Evolutionary conservation across 2,113 vertebrate genomes (phyloP), one percentile per base, ranked within the genome.

Genomic region (Herpailurus yagouaroundi): DNA sequence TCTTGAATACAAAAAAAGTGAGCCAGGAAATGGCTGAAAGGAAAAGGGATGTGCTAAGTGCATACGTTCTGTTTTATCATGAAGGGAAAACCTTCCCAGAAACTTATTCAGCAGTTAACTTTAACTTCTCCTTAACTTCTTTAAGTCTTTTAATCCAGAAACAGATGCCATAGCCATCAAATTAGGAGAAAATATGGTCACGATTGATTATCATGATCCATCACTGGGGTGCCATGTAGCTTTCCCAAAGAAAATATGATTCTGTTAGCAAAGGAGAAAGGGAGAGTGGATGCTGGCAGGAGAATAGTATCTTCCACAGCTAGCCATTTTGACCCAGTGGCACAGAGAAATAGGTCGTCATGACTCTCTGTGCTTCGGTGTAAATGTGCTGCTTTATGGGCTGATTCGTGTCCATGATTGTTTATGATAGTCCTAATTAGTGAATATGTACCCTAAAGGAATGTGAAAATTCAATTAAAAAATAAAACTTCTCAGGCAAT

Each of bases 181-280:
- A 81, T 60, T 27, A 93, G 52, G 45, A 15, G 11, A 60, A 96
- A 82, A 15, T 84, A 29, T 23, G 14, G 0, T 82, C 21, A 55
- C 66, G 25, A 41, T 73, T 81, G 48, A 50, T 60, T 33, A 84
- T 52, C 48, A 84, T 27, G 60, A 79, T 73, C 25, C 16, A 68
- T 94, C 33, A 45, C 36, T 29, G 86, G 74, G 31, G 48, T 52
- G 27, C 14, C 25, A 82, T 18, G 77, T 48, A 82, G 19, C 52
- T 95, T 82, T 3, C 27, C 19, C 77, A 73, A 36, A 76, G 92
- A 89, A 96, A 92, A 95, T 88, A 91, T 31, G 10, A 16, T 89
- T 83, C 89, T 80, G 6, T 79, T 84, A 66, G 13, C 16, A 91
- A 60, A 52, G 11, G 27, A 80, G 13, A 41, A 52, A 3, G 3